Base-by-base conservation (phyloP, 2,888 invertebrate genomes). In the Stenurella melanura region DNA sequence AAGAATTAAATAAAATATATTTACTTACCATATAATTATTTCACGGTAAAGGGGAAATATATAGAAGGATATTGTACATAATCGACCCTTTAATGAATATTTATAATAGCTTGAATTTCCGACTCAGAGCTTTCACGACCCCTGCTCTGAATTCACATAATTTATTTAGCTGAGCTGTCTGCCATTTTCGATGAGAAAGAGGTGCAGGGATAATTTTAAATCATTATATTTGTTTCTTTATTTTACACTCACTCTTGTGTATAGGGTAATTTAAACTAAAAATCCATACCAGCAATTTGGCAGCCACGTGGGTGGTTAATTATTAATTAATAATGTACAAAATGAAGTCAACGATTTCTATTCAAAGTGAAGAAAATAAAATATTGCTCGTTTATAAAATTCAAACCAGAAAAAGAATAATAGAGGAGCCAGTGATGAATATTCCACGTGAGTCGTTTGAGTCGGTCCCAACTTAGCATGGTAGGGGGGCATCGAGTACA, bases 31-130 rank as follows among this genome's bases (percentile, higher is more conserved):
- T 26, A 56, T 34, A 69, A 73, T 64, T 18, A 42, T 42, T 18
- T 38, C 18, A 50, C 38, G 58, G 6, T 50, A 30, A 26, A 21
- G 18, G 15, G 18, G 26, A 54, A 18, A 54, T 60, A 72, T n/a
- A 50, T 21, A 19, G 63, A 66, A 50, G 69, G 30, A 56, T 74
- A 56, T 74, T 54, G 57, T 63, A n/a, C 56, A 57, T 64, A 75
- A 75, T 75, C 75, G 75, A 64, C 70, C 70, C 57, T 75, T 75
- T 70, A 61, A 69, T 75, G 75, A 75, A 75, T 75, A 70, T 70
- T 75, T 58, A 64, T 64, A 63, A 69, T 19, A 19, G 70, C 57
- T 38, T 38, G 64, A 70, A 42, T 61, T 70, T 57, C 69, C 57
- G 63, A 63, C 30, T 54, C 69, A n/a, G 57, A 50, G 68, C 76